Evolutionary conservation across 1,140 invertebrate genomes (phyloP).

Genomic region (Bombus turneri): DNA sequence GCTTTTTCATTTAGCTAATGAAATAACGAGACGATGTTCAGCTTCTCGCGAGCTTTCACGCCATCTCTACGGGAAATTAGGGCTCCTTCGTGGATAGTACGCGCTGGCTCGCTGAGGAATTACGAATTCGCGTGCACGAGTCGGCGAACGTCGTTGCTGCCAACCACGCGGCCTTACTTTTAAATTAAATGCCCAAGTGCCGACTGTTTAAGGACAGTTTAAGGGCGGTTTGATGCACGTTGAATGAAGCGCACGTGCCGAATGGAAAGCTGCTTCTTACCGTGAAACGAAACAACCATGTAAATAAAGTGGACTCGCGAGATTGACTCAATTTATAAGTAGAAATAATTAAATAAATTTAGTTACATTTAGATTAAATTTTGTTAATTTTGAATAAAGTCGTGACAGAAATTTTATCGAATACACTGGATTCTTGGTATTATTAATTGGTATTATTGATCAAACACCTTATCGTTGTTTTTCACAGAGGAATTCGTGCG

Average conservation of each 20-base stretch:
- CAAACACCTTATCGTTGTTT: background rate
- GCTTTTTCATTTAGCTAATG: constrained; percentile 31
- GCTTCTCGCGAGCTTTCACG: background rate
- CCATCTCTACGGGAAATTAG: background rate
- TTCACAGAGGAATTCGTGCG: too few relatives aligned
- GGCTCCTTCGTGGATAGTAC: background rate
- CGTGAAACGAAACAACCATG: background rate
- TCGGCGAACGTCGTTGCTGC: background rate
- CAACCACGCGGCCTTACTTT: background rate
- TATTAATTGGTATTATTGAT: too few relatives aligned
- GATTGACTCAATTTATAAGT: background rate
- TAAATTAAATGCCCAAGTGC: background rate
- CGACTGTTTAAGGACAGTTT: constrained; percentile 18
- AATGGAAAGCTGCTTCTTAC: background rate
- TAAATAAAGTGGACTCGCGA: background rate
- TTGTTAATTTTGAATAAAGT: background rate
- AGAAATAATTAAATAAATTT: background rate
- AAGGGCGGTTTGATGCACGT: background rate
- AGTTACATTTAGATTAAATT: background rate
- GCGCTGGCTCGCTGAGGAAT: background rate
- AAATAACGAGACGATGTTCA: constrained; percentile 29
- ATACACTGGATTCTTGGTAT: background rate
- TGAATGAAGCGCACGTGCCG: constrained; percentile 2
- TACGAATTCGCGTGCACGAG: constrained; percentile 17
- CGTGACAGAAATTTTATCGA: background rate